Conservation (phyloP, 30 jellyfish, hydroid and myxozoan genomes). For the Aurelia coerulea region DNA sequence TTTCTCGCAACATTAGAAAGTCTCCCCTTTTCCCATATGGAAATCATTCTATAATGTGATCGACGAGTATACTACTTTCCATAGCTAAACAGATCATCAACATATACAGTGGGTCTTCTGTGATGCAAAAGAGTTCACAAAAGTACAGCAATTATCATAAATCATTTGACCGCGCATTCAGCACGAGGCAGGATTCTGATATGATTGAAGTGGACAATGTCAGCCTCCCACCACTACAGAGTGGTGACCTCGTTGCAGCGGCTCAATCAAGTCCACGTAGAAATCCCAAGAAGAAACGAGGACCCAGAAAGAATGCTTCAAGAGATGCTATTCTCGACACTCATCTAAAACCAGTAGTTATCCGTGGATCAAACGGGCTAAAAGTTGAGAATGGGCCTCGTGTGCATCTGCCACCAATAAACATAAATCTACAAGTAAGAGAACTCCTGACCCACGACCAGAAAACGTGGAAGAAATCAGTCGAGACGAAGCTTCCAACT, state of each 20-base stretch:
- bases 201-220: constrained; percentile 34
- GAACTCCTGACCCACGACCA: constrained; percentile 41
- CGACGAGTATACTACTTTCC: too few species aligned
- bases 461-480: background rate
- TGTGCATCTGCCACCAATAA: constrained; percentile 65
- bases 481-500: background rate
- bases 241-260: constrained; percentile 31
- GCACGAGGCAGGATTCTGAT: constrained; percentile 38
- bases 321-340: background rate
- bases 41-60: too few species aligned
- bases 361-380: constrained; percentile 55
- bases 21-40: too few species aligned
- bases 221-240: constrained; percentile 42
- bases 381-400: constrained; percentile 20
- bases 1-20: too few species aligned
- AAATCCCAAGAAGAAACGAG: background rate
- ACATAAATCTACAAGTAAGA: constrained; percentile 55
- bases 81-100: background rate
- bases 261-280: background rate
- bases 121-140: constrained; percentile 47
- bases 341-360: constrained; percentile 60
- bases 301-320: background rate
- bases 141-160: constrained; percentile 51
- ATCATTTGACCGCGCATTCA: constrained; percentile 75
- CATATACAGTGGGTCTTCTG: background rate